Base-by-base conservation (phyloP, 1,140 invertebrate genomes). In the Nasonia giraulti region DNA sequence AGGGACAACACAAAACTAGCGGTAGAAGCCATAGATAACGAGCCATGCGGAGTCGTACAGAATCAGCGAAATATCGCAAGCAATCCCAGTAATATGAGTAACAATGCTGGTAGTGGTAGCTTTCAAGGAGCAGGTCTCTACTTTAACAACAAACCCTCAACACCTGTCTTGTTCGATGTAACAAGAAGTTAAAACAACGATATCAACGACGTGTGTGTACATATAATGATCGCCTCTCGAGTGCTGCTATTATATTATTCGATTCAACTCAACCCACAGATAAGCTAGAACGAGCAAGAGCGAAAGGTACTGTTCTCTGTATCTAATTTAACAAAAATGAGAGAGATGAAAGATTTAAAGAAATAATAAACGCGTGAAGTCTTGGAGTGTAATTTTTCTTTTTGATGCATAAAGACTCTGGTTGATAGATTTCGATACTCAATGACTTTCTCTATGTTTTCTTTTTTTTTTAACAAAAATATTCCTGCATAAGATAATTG, bases 101-200 rank as follows among this genome's bases (percentile, higher is more conserved):
- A 6, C n/a, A 81, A n/a, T 2, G 12, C 23, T 3, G 77, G 74
- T n/a, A 69, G 4, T 33, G 27, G n/a, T 50, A 90, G 89, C 71
- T 91, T 92, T 88, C 90, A 92, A 86, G 92, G 91, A 85, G 87
- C 91, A 81, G 90, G 91, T 86, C 88, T 91, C 75, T 92, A 91
- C 68, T 92, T 93, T 71, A 90, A 93, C 66, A 91, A 92, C n/a
- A 91, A 92, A 50, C 82, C 92, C 8, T 86, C 91, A 4, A 80
- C 90, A 40, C 89, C 91, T 2, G 91, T 92, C 6, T 89, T 93
- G 82, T 89, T 93, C 11, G 91, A 92, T 47, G 91, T 92, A 23
- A 91, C 92, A 33, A 90, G 90, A 69, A 92, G 92, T 88, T 93
- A 92, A 91, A 86, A 86, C 20, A 20, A 23, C 50, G n/a, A 71